Conservation (phyloP, 2,888 invertebrate genomes). For the Pycnomerus fuliginosus region DNA sequence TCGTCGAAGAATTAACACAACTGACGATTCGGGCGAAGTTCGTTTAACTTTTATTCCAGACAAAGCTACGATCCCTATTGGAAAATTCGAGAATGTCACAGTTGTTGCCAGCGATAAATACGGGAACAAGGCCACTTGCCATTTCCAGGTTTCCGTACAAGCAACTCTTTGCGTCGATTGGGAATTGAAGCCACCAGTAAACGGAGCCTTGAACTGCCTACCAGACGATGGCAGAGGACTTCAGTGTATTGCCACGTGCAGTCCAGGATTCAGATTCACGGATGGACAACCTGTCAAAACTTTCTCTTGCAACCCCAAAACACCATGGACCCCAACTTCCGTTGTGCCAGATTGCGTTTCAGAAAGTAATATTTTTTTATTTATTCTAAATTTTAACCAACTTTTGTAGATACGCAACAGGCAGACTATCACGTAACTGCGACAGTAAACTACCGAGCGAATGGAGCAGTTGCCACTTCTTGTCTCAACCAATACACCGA, state of each 20-base stretch:
- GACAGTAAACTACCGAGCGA: slow-evolving; percentile 82
- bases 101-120: slow-evolving; percentile 84
- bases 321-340: slow-evolving; percentile 82
- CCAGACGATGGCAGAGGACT: slow-evolving; percentile 80
- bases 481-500: slow-evolving; percentile 87
- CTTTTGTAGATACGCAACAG: slow-evolving; percentile 76
- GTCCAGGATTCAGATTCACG: slow-evolving; percentile 84
- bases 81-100: slow-evolving; percentile 88
- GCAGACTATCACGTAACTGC: slow-evolving; percentile 92
- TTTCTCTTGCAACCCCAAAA: slow-evolving; percentile 79
- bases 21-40: slow-evolving; percentile 87
- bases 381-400: background rate
- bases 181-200: slow-evolving; percentile 86
- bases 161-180: slow-evolving; percentile 93
- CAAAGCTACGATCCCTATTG: slow-evolving; percentile 79
- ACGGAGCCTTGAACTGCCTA: slow-evolving; percentile 85
- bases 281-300: slow-evolving; percentile 87
- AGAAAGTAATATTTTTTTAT: slow-evolving; percentile 63
- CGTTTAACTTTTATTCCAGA: slow-evolving; percentile 80
- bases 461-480: slow-evolving; percentile 82
- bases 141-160: slow-evolving; percentile 92
- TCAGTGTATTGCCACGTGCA: slow-evolving; percentile 88
- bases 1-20: slow-evolving; percentile 76
- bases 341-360: slow-evolving; percentile 95
- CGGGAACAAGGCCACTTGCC: slow-evolving; percentile 85